These are phyloP conservation scores for Osmerus eperlanus DNA, from an alignment of 2,113 vertebrate genomes.

Conservation along the genomic window DNA sequence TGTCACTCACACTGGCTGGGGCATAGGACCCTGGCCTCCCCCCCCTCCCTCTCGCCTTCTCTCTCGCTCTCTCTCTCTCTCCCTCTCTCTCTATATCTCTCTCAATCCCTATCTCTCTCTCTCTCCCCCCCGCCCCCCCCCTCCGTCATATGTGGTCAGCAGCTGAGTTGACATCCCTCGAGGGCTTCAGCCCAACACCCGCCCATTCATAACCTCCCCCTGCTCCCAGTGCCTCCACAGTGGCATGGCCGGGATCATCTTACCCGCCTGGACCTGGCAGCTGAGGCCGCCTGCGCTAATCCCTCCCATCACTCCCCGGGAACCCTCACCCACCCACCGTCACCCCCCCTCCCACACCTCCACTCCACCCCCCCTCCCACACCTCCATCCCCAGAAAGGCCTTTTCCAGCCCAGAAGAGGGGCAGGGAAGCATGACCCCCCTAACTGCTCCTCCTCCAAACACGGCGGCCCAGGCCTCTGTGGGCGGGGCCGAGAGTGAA, in stretches of 20 bases:
- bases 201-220: too few species aligned
- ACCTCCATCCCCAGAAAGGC: conserved; percentile 49
- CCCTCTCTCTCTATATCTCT: conserved; percentile 10
- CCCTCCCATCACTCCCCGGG: conserved; percentile 58
- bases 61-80: background rate
- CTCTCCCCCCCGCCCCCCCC: conserved; percentile 17
- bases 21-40: background rate
- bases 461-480: conserved; percentile 27
- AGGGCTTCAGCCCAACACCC: conserved; percentile 21
- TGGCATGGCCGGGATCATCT: conserved; percentile 61
- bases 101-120: too few species aligned
- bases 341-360: too few species aligned
- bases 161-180: conserved; percentile 64
- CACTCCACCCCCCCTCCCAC: too few species aligned
- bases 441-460: conserved; percentile 60
- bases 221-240: conserved; percentile 40
- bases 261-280: conserved; percentile 57
- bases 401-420: conserved; percentile 61
- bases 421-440: conserved; percentile 60
- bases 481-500: too few species aligned
- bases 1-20: conserved; percentile 53
- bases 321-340: too few species aligned
- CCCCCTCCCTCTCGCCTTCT: background rate
- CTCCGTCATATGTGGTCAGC: conserved; percentile 53
- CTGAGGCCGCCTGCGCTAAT: conserved; percentile 60